Base-by-base conservation (phyloP, 2,888 invertebrate genomes). In the Latrodectus elegans region DNA sequence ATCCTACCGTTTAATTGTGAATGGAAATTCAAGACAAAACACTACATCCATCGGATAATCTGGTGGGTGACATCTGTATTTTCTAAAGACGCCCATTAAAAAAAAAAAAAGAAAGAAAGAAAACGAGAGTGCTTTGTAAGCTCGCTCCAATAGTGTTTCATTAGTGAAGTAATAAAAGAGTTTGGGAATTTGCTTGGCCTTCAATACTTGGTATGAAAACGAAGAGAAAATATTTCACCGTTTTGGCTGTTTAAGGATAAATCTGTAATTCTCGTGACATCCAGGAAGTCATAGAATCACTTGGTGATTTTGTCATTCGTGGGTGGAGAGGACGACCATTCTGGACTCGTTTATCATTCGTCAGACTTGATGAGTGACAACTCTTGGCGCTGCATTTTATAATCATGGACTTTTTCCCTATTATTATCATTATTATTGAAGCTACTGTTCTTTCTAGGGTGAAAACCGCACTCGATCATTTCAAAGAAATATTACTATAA, bases 331-430 rank as follows among this genome's bases (percentile, higher is more conserved):
- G 86, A 75, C 86, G 76, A 49, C 80, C 70, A 74, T 75, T 76
- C 74, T 55, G 65, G 22, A 53, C 73, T 53, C 52, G 80, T 86
- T 86, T 79, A 80, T 86, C 86, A 86, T 76, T 75, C 76, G 15
- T 15, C 26, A 65, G 70, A 80, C 74, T 72, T 86, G 86, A 86
- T 81, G 80, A 86, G 81, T 86, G 86, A 76, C 80, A 81, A 76
- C 80, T 81, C 76, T 60, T 72, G 75, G 49, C 38, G 67, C 49
- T 70, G 86, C 80, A 86, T 86, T 81, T 81, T 86, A 22, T 22
- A 86, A 86, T 80, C 76, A 53, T 22, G 65, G 65, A 55, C 70
- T 72, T 76, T 75, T 70, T 86, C 65, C 26, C 67, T 81, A 67
- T 75, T 76, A 52, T 52, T n/a, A 55, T 60, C 65, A 71, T 84